Conservation (phyloP, 2,888 invertebrate genomes). For the Julus scandinavius region DNA sequence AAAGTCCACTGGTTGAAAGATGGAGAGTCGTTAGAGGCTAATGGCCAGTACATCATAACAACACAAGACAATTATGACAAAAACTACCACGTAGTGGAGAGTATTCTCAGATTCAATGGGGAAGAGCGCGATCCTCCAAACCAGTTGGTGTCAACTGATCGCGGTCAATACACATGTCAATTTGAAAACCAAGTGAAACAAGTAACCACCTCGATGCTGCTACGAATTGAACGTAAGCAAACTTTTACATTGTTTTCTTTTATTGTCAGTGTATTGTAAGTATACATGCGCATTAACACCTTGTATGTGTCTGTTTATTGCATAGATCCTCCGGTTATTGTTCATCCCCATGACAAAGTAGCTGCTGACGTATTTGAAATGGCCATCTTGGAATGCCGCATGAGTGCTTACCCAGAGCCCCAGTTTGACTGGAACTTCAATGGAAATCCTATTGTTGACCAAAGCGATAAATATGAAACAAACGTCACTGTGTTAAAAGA, state of each 20-base stretch:
- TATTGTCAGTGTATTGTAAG: neutral
- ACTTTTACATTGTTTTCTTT: neutral
- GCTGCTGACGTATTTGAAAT: constrained; percentile 86
- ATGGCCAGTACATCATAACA: constrained; percentile 50
- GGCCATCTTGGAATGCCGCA: constrained; percentile 87
- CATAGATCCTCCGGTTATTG: constrained; percentile 84
- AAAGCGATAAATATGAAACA: constrained; percentile 79
- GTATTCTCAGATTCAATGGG: constrained; percentile 82
- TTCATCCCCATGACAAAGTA: constrained; percentile 74
- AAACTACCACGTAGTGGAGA: constrained; percentile 83
- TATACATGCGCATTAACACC: neutral
- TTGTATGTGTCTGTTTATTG: constrained; percentile 55
- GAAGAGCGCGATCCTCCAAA: constrained; percentile 71
- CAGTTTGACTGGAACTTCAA: constrained; percentile 84
- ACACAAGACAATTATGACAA: constrained; percentile 71
- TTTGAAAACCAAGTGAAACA: constrained; percentile 91
- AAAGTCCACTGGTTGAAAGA: constrained; percentile 85
- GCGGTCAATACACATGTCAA: constrained; percentile 87
- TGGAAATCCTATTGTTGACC: constrained; percentile 67
- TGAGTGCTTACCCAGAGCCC: constrained; percentile 91
- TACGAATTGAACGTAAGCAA: constrained; percentile 86
- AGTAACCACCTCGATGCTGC: constrained; percentile 88
- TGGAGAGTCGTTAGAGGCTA: constrained; percentile 59
- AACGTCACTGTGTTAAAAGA: constrained; percentile 83
- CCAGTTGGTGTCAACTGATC: constrained; percentile 73